phyloP scores from a whole-genome alignment of 2,797 vertebrate species.

The Artibeus lituratus region DNA sequence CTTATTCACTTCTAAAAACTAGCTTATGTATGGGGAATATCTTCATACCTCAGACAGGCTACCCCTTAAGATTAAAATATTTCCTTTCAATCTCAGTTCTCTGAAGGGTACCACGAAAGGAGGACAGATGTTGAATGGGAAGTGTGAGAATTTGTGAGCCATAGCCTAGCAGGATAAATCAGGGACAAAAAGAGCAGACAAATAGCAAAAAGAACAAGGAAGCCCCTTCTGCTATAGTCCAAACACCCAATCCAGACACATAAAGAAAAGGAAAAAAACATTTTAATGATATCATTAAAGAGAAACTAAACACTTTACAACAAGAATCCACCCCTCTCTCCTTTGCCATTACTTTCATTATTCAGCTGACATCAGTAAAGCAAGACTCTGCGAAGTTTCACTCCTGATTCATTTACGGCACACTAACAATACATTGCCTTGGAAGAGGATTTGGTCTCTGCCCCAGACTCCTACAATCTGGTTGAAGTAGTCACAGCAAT shows the following conservation, averaged over 20 bases:
- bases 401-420: background rate
- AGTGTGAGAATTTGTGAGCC: slow-evolving; percentile 30
- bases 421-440: slow-evolving; percentile 17
- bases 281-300: background rate
- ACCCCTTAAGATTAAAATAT: slow-evolving; percentile 67
- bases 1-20: slow-evolving; percentile 61
- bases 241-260: background rate
- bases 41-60: slow-evolving; percentile 58
- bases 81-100: slow-evolving; percentile 54
- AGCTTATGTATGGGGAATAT: slow-evolving; percentile 61
- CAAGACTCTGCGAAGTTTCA: slow-evolving; percentile 16
- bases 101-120: slow-evolving; percentile 53
- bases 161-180: slow-evolving; percentile 34
- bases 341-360: slow-evolving; percentile 39
- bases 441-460: background rate
- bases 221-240: background rate
- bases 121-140: slow-evolving; percentile 64
- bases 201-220: background rate
- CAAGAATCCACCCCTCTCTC: slow-evolving; percentile 21
- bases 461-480: slow-evolving; percentile 47
- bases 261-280: slow-evolving; percentile 44
- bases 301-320: slow-evolving; percentile 47
- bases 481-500: slow-evolving; percentile 48
- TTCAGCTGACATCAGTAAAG: slow-evolving; percentile 22
- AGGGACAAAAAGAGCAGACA: slow-evolving; percentile 20